These are phyloP conservation scores for Cephalopterus ornatus DNA, from an alignment of 2,113 vertebrate species.

Conservation along the genomic window DNA sequence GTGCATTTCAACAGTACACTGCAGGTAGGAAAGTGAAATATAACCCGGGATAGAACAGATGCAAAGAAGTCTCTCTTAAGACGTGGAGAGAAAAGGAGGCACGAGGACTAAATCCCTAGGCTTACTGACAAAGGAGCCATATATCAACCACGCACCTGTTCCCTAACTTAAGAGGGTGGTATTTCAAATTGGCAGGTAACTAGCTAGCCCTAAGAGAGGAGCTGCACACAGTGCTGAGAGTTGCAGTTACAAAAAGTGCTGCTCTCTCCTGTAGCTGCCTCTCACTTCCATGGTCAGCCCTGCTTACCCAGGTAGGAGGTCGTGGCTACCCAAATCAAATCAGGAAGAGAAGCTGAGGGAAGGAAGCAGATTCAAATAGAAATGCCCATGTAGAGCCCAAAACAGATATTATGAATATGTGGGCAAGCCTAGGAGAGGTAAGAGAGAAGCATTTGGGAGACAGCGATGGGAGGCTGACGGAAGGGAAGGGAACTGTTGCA, in stretches of 20 bases:
- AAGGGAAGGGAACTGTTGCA: not conserved
- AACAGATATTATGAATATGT: not conserved
- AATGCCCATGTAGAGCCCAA: not conserved
- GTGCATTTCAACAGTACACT: not conserved
- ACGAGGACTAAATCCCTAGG: not conserved
- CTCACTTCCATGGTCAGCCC: not conserved
- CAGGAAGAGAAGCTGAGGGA: not conserved
- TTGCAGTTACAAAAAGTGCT: fast-evolving
- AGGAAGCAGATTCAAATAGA: not conserved
- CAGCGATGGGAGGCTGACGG: fast-evolving
- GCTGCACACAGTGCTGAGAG: not conserved
- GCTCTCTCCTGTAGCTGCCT: not conserved
- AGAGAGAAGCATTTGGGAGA: not conserved
- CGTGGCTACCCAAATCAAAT: not conserved
- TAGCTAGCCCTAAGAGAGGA: not conserved
- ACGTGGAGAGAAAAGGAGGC: not conserved
- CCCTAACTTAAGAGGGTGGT: not conserved
- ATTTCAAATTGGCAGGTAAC: not conserved
- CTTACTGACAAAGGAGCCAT: not conserved
- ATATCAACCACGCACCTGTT: not conserved
- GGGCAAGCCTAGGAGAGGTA: not conserved
- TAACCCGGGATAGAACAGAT: not conserved
- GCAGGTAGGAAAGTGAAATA: not conserved
- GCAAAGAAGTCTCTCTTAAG: not conserved
- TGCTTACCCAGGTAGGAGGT: not conserved